Conservation (phyloP, 2,113 vertebrate species). For the Suncus etruscus region DNA sequence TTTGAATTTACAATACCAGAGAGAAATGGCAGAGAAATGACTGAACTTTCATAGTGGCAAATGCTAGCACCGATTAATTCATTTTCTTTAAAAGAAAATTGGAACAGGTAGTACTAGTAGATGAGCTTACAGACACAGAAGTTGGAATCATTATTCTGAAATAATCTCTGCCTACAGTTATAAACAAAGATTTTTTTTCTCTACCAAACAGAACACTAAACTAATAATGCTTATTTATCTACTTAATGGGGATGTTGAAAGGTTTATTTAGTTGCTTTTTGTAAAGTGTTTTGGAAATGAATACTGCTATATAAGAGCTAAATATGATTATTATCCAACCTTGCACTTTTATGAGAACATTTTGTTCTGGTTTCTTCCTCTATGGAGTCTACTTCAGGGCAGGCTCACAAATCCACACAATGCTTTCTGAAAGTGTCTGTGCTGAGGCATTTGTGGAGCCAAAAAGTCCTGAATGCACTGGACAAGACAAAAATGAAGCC, state of each 20-base stretch:
- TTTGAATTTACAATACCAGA: constrained; percentile 46
- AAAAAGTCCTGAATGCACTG: constrained; percentile 63
- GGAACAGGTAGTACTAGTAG: constrained; percentile 42
- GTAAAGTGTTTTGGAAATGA: constrained; percentile 67
- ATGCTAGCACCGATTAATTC: constrained; percentile 55
- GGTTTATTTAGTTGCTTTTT: constrained; percentile 76
- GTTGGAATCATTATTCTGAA: constrained; percentile 63
- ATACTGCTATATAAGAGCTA: constrained; percentile 63
- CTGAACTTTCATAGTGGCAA: constrained; percentile 37
- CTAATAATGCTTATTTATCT: constrained; percentile 77
- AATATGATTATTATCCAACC: constrained; percentile 70
- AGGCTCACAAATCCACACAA: constrained; percentile 46
- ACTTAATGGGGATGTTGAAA: constrained; percentile 70
- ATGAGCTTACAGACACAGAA: constrained; percentile 29
- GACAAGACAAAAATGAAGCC: constrained; percentile 72
- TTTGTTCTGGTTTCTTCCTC: constrained; percentile 58
- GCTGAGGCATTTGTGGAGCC: constrained; percentile 65
- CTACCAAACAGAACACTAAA: constrained; percentile 48
- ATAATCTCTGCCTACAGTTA: constrained; percentile 56
- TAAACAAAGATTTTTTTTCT: constrained; percentile 53
- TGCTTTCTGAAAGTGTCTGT: constrained; percentile 30
- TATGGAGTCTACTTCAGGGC: constrained; percentile 65
- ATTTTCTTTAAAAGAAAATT: constrained; percentile 62
- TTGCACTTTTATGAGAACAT: constrained; percentile 73
- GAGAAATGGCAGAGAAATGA: constrained; percentile 56